Evolutionary conservation across 2,113 vertebrate species (phyloP), one percentile per base, ranked within the genome.

Genomic region (Ailurus styani): DNA sequence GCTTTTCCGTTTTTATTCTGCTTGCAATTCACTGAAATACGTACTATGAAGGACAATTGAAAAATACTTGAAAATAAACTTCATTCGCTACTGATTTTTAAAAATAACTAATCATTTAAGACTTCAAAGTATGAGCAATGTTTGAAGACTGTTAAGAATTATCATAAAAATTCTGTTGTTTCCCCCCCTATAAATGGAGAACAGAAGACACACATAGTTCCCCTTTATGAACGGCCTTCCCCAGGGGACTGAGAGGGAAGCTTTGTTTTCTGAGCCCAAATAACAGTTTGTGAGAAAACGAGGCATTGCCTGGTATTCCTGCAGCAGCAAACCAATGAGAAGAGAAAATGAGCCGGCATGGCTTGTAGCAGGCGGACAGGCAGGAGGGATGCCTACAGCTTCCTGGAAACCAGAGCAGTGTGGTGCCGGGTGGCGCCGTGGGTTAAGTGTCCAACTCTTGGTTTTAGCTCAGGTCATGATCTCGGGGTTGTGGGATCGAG

Each of bases 131-230:
- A 21, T 37, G 52, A 42, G 6, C 31, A 31, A 31, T 14, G 42
- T 78, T 55, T 93, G 34, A 47, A 97, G 57, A 55, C 42, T 37
- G 45, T 50, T 55, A 47, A 52, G 75, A 82, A 64, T 57, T 42
- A 73, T 27, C 42, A 31, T n/a, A 68, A 91, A 93, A 85, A 60
- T 45, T 13, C 87, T n/a, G 17, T 7, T 14, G 27, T 64, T 77
- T 15, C 57, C 42, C n/a, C n/a, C n/a, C n/a, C n/a, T n/a, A 70
- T 37, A 93, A 92, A 42, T 64, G 72, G 68, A 70, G 62, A 75
- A 31, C 31, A 37, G 20, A 42, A 47, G 7, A 45, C 37, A 47
- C 13, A 50, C 34, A 6, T 15, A 66, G 55, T 37, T 47, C 37
- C 72, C 94, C 37, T 6, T 62, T 5, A 47, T 7, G 4, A 18